Conservation (phyloP, 2,797 vertebrate species). For the Acanthis flammea region DNA sequence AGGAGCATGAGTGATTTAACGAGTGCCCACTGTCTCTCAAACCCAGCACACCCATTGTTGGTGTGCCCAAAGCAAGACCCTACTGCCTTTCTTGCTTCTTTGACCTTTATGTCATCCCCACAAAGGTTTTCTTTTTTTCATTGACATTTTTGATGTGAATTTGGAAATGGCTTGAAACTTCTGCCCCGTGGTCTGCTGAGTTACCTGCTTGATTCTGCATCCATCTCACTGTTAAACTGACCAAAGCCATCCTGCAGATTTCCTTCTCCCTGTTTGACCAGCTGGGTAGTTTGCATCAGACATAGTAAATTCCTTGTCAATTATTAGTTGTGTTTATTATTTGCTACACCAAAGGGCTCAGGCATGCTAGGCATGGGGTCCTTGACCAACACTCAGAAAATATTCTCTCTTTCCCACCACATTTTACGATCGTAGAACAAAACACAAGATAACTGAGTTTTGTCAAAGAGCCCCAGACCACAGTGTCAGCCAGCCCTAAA, state of each 20-base stretch:
- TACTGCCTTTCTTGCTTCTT: not conserved
- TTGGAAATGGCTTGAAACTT: not conserved
- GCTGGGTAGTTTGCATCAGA: not conserved
- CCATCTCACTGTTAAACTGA: not conserved
- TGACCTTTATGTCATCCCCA: not conserved
- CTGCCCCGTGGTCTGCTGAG: not conserved
- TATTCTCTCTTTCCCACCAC: slow-evolving; percentile 9
- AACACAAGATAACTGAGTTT: slow-evolving; percentile 5
- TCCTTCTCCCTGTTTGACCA: not conserved
- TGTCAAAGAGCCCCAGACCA: not conserved
- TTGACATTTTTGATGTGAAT: not conserved
- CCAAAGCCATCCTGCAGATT: not conserved
- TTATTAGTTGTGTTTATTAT: not conserved
- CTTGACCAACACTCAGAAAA: not conserved
- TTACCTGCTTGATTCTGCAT: not conserved
- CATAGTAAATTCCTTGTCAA: not conserved
- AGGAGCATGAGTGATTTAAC: rapidly evolving
- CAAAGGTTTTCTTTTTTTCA: not conserved
- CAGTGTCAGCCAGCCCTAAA: slow-evolving; percentile 36
- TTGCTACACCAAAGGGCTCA: slow-evolving; percentile 2
- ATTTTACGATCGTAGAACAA: not conserved
- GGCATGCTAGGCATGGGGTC: not conserved
- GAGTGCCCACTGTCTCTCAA: not conserved
- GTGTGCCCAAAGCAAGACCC: not conserved
- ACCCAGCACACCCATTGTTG: not conserved